phyloP scores from a whole-genome alignment of 2,113 vertebrate genomes.

The Castor canadensis region DNA sequence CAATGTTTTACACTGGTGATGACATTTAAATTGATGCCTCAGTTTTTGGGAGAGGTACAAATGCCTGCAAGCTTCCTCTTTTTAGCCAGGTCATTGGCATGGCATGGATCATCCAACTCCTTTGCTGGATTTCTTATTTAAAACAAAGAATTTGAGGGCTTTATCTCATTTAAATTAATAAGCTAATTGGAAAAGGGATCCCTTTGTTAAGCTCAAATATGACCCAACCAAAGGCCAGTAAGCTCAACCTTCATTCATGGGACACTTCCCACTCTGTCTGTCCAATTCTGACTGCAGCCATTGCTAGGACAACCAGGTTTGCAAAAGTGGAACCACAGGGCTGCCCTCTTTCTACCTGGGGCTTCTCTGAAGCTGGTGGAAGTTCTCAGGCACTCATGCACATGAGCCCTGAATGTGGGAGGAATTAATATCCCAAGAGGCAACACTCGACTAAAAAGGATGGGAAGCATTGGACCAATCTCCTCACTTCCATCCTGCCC shows the following conservation, averaged over 20 bases:
- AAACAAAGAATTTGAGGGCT: neutral
- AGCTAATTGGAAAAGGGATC: neutral
- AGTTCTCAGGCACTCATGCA: neutral
- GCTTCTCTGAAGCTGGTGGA: neutral
- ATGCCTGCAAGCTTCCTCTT: neutral
- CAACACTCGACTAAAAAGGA: no score
- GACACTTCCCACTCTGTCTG: neutral
- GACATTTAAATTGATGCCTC: neutral
- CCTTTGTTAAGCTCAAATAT: neutral
- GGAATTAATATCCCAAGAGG: neutral
- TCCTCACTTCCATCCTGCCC: neutral
- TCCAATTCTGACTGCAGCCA: neutral
- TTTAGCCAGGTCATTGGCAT: neutral
- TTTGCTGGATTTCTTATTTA: slow-evolving; percentile 16
- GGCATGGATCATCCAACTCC: neutral
- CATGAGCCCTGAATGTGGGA: neutral
- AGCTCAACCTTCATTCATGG: neutral
- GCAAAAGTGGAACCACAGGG: neutral
- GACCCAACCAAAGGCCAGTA: neutral
- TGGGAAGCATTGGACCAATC: neutral
- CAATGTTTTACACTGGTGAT: neutral
- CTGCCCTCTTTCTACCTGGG: neutral
- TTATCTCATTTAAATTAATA: neutral
- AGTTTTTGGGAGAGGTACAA: neutral
- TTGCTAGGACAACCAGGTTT: neutral